Evolutionary conservation across 2,797 vertebrate species (phyloP).

Genomic region (Phaenicophaeus curvirostris): DNA sequence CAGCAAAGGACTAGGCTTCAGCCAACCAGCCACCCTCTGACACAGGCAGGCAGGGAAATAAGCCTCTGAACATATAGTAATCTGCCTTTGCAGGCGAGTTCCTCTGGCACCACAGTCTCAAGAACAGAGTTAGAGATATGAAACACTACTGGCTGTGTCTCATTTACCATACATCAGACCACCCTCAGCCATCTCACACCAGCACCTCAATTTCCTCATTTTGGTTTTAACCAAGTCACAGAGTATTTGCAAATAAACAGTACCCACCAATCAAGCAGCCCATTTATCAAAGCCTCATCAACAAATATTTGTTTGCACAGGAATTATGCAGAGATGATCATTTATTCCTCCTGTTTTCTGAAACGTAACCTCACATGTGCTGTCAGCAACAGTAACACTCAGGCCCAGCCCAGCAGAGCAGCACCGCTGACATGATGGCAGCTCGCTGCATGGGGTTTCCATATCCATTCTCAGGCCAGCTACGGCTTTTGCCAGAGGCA

Average conservation of each 20-base stretch:
- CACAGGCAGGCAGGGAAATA: background rate
- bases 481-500: background rate
- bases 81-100: background rate
- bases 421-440: background rate
- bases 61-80: background rate
- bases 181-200: background rate
- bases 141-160: background rate
- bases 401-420: rapidly evolving
- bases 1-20: background rate
- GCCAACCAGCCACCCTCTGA: rapidly evolving
- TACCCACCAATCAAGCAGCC: background rate
- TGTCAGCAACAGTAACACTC: background rate
- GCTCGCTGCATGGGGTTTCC: rapidly evolving
- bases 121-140: background rate
- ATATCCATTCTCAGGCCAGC: background rate
- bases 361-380: background rate
- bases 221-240: background rate
- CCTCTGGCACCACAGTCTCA: background rate
- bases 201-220: background rate
- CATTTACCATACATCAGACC: background rate
- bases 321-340: background rate
- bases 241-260: background rate
- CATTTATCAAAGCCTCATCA: background rate
- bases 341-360: background rate
- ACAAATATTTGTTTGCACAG: background rate